Conservation (phyloP, 1,140 invertebrate species). For the Philotrypesis tridentata region DNA sequence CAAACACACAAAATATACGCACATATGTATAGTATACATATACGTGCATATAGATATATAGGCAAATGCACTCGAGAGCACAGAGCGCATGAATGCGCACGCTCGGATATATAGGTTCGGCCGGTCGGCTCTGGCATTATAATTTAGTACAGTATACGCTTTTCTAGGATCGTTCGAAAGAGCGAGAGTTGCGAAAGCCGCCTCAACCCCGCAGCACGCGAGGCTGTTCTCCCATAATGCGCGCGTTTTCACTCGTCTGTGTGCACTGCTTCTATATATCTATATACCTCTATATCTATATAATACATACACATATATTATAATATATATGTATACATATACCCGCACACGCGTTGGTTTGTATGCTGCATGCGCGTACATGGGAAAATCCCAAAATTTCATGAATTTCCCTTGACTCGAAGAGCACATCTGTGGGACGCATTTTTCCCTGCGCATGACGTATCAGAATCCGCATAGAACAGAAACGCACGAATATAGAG, state of each 20-base stretch:
- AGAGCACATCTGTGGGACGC: too few species aligned
- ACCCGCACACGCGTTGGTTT: too few species aligned
- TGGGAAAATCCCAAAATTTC: too few species aligned
- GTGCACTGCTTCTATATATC: neutral
- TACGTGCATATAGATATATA: neutral
- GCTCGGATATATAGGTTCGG: conserved; percentile 17
- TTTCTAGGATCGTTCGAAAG: conserved; percentile 27
- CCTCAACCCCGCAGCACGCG: neutral
- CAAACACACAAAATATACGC: too few species aligned
- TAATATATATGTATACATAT: neutral
- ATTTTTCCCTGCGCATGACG: too few species aligned
- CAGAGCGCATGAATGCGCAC: neutral
- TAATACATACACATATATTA: neutral
- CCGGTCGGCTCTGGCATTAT: conserved; percentile 22
- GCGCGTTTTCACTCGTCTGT: conserved; percentile 26
- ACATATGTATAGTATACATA: too few species aligned
- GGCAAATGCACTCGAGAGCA: neutral
- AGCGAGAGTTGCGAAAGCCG: conserved; percentile 26
- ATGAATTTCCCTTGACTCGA: too few species aligned
- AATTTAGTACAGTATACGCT: conserved; percentile 24
- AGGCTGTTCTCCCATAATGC: conserved; percentile 5
- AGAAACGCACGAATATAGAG: too few species aligned
- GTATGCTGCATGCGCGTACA: too few species aligned
- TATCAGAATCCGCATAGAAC: too few species aligned
- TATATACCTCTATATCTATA: neutral